Base-by-base conservation (phyloP, 1,140 invertebrate species). In the Helicoverpa zea region DNA sequence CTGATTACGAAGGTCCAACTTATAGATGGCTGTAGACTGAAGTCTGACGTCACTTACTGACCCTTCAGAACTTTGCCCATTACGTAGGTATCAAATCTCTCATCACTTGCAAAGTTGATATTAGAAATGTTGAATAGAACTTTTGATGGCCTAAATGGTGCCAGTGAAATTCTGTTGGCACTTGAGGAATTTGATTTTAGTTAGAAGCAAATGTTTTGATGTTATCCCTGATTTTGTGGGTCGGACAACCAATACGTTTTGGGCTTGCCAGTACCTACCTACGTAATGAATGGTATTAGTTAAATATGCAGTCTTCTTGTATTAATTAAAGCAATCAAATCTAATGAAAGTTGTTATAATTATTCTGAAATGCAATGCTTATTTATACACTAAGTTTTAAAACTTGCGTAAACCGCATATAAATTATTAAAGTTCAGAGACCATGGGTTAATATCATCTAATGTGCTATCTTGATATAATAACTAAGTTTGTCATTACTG, bases 1-100 rank as follows among this genome's bases (percentile, higher is more conserved):
- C 66, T 52, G 47, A 70, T 70, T 70, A 52, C 66, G 47, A 70
- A 23, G 66, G 66, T 70, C 13, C 7, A 43, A 63, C 61, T 11
- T 66, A 66, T 16, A 35, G 35, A n/a, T 47, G 63, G 63, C 29
- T 49, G 35, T 43, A 43, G 35, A 43, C 35, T 11, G 35, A 66
- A 66, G 43, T 43, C 63, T 66, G 63, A 66, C 35, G 63, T 35
- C 43, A 66, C 47, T 66, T 35, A 43, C n/a, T 66, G 63, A 66
- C 63, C 63, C 63, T 66, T 66, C 63, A 66, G 47, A 66, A 66
- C 63, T 66, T 66, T 66, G 14, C 30, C 63, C 47, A 66, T 66
- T 66, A 66, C 35, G n/a, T 47, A 66, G 63, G n/a, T 66, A 66
- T 47, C 63, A 47, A 35, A 66, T 66, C 35, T 66, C 63, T 16